Conservation (phyloP, 2,888 invertebrate genomes). For the Pilophorus perplexus region DNA sequence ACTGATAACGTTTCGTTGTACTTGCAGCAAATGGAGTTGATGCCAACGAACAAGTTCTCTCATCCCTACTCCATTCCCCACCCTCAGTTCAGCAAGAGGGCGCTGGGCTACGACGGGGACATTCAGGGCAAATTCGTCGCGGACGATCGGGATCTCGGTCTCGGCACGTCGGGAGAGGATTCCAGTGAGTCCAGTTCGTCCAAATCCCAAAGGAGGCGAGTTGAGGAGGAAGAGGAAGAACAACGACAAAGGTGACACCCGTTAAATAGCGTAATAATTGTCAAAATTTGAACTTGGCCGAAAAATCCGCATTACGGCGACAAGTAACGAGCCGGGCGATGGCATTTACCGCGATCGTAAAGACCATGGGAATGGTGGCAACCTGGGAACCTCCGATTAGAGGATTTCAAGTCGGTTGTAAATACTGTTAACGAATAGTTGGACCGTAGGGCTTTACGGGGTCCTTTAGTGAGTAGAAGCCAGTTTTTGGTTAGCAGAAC, state of each 20-base stretch:
- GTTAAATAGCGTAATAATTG: too few relatives aligned
- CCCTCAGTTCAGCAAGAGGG: conserved; percentile 52
- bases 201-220: conserved; percentile 64
- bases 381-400: too few relatives aligned
- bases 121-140: conserved; percentile 47
- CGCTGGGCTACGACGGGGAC: conserved; percentile 47
- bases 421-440: too few relatives aligned
- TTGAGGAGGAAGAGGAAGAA: conserved; percentile 45
- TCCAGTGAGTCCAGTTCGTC: conserved; percentile 78
- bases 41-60: conserved; percentile 56
- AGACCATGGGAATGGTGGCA: too few relatives aligned
- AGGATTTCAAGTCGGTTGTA: too few relatives aligned
- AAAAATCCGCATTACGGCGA: conserved; percentile 46
- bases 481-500: too few relatives aligned
- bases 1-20: too few relatives aligned
- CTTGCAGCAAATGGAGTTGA: conserved; percentile 26
- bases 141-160: conserved; percentile 66
- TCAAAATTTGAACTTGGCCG: background rate
- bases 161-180: conserved; percentile 81
- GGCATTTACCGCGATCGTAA: too few relatives aligned
- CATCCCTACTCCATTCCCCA: conserved; percentile 71
- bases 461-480: too few relatives aligned
- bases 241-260: conserved; percentile 40
- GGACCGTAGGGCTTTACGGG: too few relatives aligned
- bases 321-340: too few relatives aligned